Evolutionary conservation across 2,113 vertebrate species (phyloP), one percentile per base, ranked within the genome.

Genomic region (Phalacrocorax brasilianus): DNA sequence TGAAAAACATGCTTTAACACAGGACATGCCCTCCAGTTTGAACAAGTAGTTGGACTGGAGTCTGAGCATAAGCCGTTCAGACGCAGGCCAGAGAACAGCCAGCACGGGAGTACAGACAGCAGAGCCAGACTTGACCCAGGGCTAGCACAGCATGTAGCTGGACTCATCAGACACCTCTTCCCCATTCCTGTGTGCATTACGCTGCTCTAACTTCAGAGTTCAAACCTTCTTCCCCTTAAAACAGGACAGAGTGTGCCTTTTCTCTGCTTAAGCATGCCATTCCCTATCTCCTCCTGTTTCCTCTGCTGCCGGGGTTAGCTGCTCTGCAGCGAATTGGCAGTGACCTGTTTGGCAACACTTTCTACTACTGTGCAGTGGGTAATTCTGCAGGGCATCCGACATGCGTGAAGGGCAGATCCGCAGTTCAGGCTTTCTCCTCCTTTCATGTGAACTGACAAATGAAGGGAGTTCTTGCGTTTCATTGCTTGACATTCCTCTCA

Each of bases 61-160:
- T 22, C 30, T 38, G 84, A 74, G 78, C 63, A 20, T 5, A 9
- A 62, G 62, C 35, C 0, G 2, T 62, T 52, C 32, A 6, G 40
- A 28, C 2, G 4, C 35, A 67, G 59, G 33, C 4, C 68, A 44
- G 42, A 30, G n/a, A 20, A 9, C 21, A 35, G 40, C 14, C 30
- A 53, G 55, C 33, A 35, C 0, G 0, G 77, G 56, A 58, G 26
- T 4, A 14, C 33, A 53, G 81, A 27, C 4, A 4, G 0, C 2
- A 45, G 45, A 89, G 65, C 53, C 56, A 53, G 80, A 6, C 30
- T 26, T 17, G 47, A 38, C 14, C 38, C 71, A 27, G 75, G 32
- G 38, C 75, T 26, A 27, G 44, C 42, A 19, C 35, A 32, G 65
- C 68, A 3, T 4, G 47, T 11, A 23, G 32, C 70, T 68, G 49